Percentiles rank a stretch among this genome's conserved stretches.
Evolutionary conservation across 2,113 vertebrate genomes (phyloP).

Genomic region (Pelecanoides urinatrix): DNA sequence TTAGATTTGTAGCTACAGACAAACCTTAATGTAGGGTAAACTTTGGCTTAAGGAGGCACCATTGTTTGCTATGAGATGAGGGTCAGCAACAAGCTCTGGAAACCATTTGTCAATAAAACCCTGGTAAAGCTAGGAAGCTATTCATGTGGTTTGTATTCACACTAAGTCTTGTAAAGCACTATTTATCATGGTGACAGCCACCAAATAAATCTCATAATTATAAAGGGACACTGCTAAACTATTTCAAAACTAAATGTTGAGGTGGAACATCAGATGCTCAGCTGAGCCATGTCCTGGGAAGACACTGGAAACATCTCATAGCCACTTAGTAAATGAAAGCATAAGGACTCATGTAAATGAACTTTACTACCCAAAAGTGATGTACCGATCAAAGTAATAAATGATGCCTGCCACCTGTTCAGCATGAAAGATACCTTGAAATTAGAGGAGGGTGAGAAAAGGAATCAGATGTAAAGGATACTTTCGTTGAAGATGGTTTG

Average conservation of each 20-base stretch:
- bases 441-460: conserved; percentile 24
- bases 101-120: conserved; percentile 26
- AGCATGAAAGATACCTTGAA: conserved; percentile 34
- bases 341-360: not conserved
- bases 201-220: not conserved
- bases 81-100: conserved; percentile 18
- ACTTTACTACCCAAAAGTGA: not conserved
- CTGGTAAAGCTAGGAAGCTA: conserved; percentile 36
- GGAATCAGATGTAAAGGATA: conserved; percentile 24
- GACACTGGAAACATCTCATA: not conserved
- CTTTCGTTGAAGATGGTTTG: not conserved
- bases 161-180: not conserved
- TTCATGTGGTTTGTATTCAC: conserved; percentile 28
- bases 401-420: conserved; percentile 30
- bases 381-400: not conserved
- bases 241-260: not conserved
- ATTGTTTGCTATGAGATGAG: not conserved
- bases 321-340: not conserved
- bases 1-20: conserved; percentile 20
- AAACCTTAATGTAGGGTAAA: not conserved
- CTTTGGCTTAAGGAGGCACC: not conserved
- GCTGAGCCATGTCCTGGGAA: not conserved
- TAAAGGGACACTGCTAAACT: not conserved
- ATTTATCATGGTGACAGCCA: conserved; percentile 11
- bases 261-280: not conserved